A percentile compares a stretch with the other conserved stretches of the same genome.
phyloP scores from a whole-genome alignment of 2,888 invertebrate species.

The Cerastoderma edule region DNA sequence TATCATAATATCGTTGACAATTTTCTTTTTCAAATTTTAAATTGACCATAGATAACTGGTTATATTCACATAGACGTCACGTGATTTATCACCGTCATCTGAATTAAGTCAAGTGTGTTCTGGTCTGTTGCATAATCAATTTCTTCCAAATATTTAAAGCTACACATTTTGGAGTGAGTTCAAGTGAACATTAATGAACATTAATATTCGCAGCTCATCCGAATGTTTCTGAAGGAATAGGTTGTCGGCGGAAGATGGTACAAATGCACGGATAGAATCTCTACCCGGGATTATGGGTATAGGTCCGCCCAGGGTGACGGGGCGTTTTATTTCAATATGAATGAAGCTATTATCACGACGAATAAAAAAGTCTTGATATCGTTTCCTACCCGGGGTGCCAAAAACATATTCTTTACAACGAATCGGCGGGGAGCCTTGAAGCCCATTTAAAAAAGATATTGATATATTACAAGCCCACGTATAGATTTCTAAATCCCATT shows the following conservation, averaged over 20 bases:
- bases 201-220: neutral
- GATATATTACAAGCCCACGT: slow-evolving; percentile 47
- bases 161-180: too few relatives aligned
- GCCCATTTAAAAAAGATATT: slow-evolving; percentile 49
- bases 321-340: slow-evolving; percentile 26
- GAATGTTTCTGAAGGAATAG: neutral
- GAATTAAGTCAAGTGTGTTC: too few relatives aligned
- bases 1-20: too few relatives aligned
- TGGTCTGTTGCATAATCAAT: neutral
- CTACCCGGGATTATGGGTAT: slow-evolving; percentile 39
- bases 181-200: too few relatives aligned
- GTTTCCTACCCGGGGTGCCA: slow-evolving; percentile 34
- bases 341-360: slow-evolving; percentile 25
- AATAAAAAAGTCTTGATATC: slow-evolving; percentile 31
- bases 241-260: slow-evolving; percentile 16
- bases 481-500: slow-evolving; percentile 42
- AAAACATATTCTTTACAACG: slow-evolving; percentile 29
- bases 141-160: neutral
- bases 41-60: too few relatives aligned
- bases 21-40: too few relatives aligned
- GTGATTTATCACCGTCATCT: too few relatives aligned
- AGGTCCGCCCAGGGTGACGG: slow-evolving; percentile 18
- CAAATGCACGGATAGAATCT: slow-evolving; percentile 53
- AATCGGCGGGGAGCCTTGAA: slow-evolving; percentile 33
- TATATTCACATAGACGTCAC: too few relatives aligned